These are phyloP conservation scores for Bagarius yarrelli DNA, from an alignment of 2,113 vertebrate species.

Conservation along the genomic window DNA sequence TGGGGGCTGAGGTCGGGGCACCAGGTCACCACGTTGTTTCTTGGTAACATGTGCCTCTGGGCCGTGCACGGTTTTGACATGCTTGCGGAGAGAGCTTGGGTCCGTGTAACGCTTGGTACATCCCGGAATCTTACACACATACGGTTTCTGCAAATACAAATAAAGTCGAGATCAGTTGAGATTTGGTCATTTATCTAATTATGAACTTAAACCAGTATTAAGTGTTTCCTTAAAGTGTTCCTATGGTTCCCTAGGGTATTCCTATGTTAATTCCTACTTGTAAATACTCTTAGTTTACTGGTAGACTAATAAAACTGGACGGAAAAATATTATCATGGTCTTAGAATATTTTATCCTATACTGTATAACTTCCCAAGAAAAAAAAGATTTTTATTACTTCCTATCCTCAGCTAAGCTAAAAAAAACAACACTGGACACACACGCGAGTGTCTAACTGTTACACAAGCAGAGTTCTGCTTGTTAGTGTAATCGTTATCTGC, in stretches of 20 bases:
- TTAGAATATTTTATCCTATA: background rate
- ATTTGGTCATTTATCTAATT: background rate
- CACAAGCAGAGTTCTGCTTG: background rate
- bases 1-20: constrained; percentile 74
- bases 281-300: background rate
- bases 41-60: constrained; percentile 96
- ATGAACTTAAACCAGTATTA: background rate
- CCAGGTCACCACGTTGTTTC: constrained; percentile 85
- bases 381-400: no score
- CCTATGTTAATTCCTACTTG: background rate
- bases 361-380: background rate
- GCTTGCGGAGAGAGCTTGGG: constrained; percentile 95
- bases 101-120: constrained; percentile 98
- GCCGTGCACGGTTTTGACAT: constrained; percentile 96
- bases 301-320: background rate
- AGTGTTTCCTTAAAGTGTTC: background rate
- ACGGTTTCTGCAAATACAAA: constrained; percentile 82
- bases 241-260: background rate
- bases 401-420: background rate
- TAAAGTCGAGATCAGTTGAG: background rate
- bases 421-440: background rate
- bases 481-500: constrained; percentile 14
- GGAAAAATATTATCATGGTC: background rate
- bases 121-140: constrained; percentile 96
- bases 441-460: background rate